Conservation (phyloP, 2,797 vertebrate species). For the Megaceryle alcyon region DNA sequence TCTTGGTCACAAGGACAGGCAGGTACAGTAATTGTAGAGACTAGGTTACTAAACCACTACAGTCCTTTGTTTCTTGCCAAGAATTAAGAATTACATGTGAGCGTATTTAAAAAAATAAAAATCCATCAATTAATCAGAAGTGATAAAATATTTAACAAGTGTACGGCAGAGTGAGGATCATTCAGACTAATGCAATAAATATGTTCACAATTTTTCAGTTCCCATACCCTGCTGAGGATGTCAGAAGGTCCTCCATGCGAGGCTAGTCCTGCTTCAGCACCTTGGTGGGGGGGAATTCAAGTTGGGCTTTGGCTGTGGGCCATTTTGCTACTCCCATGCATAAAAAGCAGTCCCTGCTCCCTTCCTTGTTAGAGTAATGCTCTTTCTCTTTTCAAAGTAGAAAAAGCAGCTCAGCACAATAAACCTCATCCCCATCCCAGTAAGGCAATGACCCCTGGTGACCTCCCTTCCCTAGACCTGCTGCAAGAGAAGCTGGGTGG, state of each 20-base stretch:
- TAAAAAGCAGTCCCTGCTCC: neutral
- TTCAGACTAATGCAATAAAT: neutral
- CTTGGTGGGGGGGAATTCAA: neutral
- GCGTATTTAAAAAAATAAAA: neutral
- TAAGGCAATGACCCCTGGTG: neutral
- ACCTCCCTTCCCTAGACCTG: neutral
- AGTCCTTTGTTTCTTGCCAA: neutral
- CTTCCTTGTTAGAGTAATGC: neutral
- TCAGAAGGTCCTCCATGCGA: fast-evolving
- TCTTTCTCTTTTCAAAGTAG: neutral
- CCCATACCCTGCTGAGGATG: fast-evolving
- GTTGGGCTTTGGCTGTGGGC: neutral
- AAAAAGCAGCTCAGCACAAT: constrained; percentile 2
- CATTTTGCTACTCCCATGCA: neutral
- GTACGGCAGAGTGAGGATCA: fast-evolving
- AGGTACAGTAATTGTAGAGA: neutral
- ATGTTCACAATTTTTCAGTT: neutral
- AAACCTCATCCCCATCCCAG: neutral
- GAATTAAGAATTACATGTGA: neutral
- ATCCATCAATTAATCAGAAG: constrained; percentile 48
- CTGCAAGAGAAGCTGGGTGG: neutral
- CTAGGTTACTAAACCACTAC: neutral
- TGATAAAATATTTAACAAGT: neutral
- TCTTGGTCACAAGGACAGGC: neutral
- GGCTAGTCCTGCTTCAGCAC: neutral